These are phyloP conservation scores for Opisthocomus hoazin DNA, from an alignment of 2,113 vertebrate species.

Conservation along the genomic window DNA sequence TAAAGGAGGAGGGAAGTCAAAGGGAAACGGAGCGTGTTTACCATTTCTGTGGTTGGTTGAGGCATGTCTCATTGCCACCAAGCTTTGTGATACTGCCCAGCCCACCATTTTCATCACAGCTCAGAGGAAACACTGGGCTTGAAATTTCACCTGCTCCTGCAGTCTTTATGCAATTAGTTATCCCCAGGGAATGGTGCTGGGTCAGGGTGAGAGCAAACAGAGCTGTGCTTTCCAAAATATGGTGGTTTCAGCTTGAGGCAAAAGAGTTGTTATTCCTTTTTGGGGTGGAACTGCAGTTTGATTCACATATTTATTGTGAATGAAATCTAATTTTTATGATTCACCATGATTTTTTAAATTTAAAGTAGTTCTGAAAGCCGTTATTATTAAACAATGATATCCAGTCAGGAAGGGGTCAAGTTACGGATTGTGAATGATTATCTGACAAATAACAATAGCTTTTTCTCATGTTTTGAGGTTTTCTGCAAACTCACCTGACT, in stretches of 20 bases:
- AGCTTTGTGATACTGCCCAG: not conserved
- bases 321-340: not conserved
- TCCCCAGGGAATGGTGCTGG: not conserved
- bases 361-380: not conserved
- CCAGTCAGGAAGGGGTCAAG: not conserved
- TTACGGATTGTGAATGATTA: not conserved
- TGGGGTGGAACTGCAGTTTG: not conserved
- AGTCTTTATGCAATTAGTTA: not conserved
- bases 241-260: accelerated
- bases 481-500: not conserved
- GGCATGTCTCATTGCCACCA: accelerated
- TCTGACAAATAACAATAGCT: not conserved
- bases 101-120: not conserved
- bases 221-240: not conserved
- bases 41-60: not conserved
- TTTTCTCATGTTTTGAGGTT: not conserved
- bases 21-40: accelerated
- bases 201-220: not conserved
- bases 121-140: not conserved
- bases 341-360: not conserved
- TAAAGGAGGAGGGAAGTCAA: not conserved
- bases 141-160: not conserved
- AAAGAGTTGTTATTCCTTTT: not conserved
- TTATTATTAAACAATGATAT: not conserved
- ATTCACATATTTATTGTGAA: not conserved